Percentiles rank a stretch among this genome's conserved stretches.
Evolutionary conservation across 2,888 invertebrate genomes (phyloP).

Genomic region (Ormyrus rosae): DNA sequence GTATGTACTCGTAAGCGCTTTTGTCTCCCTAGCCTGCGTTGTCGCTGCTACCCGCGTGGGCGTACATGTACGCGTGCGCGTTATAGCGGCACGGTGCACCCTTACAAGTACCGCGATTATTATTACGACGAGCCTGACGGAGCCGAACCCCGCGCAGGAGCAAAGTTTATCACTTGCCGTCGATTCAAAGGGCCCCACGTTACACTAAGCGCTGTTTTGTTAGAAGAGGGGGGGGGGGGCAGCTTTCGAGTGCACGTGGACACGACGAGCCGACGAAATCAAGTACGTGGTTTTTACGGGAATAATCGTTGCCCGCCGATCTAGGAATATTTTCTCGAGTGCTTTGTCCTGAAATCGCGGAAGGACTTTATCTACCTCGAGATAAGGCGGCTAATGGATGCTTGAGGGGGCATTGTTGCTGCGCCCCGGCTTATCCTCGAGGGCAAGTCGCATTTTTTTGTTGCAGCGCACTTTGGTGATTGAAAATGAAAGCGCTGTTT

Average conservation of each 20-base stretch:
- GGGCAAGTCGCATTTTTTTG: not conserved
- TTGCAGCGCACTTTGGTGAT: too few relatives aligned
- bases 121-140: not conserved
- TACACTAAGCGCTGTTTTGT: not conserved
- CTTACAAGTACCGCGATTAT: not conserved
- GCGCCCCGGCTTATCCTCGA: too few relatives aligned
- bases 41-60: conserved; percentile 46
- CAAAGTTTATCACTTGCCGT: conserved; percentile 55
- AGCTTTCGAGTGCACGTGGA: conserved; percentile 16
- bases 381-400: conserved; percentile 2
- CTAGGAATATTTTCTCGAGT: not conserved
- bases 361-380: not conserved
- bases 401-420: too few relatives aligned
- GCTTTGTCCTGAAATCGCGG: not conserved
- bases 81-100: not conserved
- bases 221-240: too few relatives aligned
- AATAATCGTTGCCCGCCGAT: not conserved
- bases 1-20: too few relatives aligned
- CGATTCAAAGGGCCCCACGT: conserved; percentile 15
- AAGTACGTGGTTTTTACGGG: conserved; percentile 6
- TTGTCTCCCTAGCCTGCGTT: too few relatives aligned
- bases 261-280: conserved; percentile 14
- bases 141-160: conserved; percentile 23
- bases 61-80: not conserved
- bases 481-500: too few relatives aligned